phyloP scores from a whole-genome alignment of 2,113 vertebrate genomes.

The Rattus norvegicus region GRCr8 NC_086034.1:88463501-88464000 shows the following conservation, averaged over 20 bases:
- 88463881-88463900: neutral
- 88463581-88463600: conserved; percentile 75
- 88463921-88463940: neutral
- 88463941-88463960: no score
- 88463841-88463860: neutral
- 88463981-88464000: neutral
- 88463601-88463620: conserved; percentile 71
- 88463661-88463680: conserved; percentile 69
- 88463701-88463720: neutral
- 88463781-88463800: neutral
- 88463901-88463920: neutral
- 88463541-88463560: neutral
- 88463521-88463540: fast-evolving
- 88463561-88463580: conserved; percentile 48
- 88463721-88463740: neutral
- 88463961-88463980: neutral
- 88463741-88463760: neutral
- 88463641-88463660: conserved; percentile 6
- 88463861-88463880: neutral
- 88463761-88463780: neutral
- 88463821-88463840: neutral
- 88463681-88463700: neutral
- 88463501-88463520: fast-evolving
- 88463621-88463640: conserved; percentile 3
- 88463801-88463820: neutral